Evolutionary conservation across 1,140 invertebrate genomes (phyloP), one percentile per base, ranked within the genome.

Genomic region (Eueides isabella): DNA sequence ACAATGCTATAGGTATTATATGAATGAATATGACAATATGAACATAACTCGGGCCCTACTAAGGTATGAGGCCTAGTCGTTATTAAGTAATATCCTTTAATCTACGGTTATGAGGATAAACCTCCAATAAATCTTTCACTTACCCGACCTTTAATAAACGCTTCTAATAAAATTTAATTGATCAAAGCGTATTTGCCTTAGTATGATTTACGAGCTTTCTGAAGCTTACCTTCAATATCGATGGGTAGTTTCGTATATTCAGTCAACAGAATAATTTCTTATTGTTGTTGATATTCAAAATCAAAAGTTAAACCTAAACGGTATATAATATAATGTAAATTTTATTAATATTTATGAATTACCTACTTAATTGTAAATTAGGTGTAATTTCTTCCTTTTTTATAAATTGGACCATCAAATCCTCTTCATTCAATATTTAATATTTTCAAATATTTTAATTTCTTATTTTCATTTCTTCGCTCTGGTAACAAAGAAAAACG

Each of bases 71-170:
- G 68, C 67, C 77, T 72, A 72, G 71, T 61, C 75, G 78, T 84
- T n/a, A 89, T 87, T 88, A 85, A 85, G 85, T 83, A 85, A 88
- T 88, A 82, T 84, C 86, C 79, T 82, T 84, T 89, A 87, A 91
- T 86, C 87, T 84, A 85, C 83, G 80, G 86, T 91, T 91, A 90
- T 90, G 88, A 88, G 87, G 88, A 90, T 92, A 91, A 92, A 90
- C 89, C 90, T 86, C 80, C 84, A 86, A 92, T 92, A 92, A 92
- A 92, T 92, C 89, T 89, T 91, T 89, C 88, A 87, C 90, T 92
- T 86, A 84, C 75, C 81, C 79, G 79, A 84, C 86, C 84, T 92
- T 92, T 90, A 89, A 92, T 92, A 89, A 92, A 89, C 79, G 91
- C 84, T 65, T 84, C 84, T 89, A 91, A 91, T 91, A 91, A 91